phyloP scores from a whole-genome alignment of 2,797 vertebrate species.

The Pantherophis alleghaniensis region DNA sequence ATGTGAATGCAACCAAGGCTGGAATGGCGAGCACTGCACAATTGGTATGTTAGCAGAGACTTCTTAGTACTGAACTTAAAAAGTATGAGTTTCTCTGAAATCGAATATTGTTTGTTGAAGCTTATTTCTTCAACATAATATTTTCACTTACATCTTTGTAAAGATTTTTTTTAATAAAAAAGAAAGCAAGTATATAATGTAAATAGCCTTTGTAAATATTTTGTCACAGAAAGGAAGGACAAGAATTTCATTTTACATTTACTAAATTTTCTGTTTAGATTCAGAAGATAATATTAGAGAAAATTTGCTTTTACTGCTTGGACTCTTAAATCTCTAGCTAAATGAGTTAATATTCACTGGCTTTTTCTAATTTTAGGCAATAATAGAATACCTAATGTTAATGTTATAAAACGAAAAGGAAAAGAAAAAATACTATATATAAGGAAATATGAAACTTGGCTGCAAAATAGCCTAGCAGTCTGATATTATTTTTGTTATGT shows the following conservation, averaged over 20 bases:
- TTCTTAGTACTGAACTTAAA: background rate
- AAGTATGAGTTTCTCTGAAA: rapidly evolving
- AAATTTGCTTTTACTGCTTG: background rate
- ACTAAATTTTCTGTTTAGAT: conserved; percentile 2
- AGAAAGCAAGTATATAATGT: conserved; percentile 21
- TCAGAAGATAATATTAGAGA: conserved; percentile 1
- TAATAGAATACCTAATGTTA: conserved; percentile 28
- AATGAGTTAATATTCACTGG: background rate
- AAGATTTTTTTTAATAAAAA: conserved; percentile 26
- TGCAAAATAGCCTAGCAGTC: background rate
- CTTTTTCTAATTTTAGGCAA: conserved; percentile 25
- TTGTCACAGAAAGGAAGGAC: conserved; percentile 3
- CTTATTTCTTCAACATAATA: conserved; percentile 28
- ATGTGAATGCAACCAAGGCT: conserved; percentile 97
- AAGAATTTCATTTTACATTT: conserved; percentile 15
- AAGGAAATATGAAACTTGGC: background rate
- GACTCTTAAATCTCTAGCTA: conserved; percentile 22
- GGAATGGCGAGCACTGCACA: conserved; percentile 98
- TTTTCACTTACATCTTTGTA: conserved; percentile 21
- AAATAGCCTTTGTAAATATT: conserved; percentile 33
- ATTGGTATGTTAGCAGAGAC: conserved; percentile 83
- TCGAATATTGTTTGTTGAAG: conserved; percentile 16
- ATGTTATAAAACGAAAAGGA: conserved; percentile 17
- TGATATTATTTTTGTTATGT: conserved; percentile 12
- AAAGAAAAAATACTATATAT: background rate